Base-by-base conservation (phyloP, 2,113 vertebrate genomes). In the Zosterops japonicus region DNA sequence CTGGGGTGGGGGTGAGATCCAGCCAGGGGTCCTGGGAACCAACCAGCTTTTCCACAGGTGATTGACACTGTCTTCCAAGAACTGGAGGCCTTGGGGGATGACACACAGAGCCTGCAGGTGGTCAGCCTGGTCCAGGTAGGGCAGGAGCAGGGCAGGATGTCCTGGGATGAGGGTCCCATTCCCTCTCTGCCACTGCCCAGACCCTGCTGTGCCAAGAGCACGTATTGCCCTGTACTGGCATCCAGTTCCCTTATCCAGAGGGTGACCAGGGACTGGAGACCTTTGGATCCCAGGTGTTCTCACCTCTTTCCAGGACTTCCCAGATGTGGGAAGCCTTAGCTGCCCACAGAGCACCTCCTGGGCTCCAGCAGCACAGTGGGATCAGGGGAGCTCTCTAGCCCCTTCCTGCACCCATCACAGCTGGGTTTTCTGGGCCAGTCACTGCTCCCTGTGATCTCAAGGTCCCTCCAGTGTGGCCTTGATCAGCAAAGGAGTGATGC, bases 51-150 rank as follows among this genome's bases (percentile, higher is more conserved):
- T 82, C 55, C 57, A 21, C 61, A 98, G 98, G 81, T 98, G 57
- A 57, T 98, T 5, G 19, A 90, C 52, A 87, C 83, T 9, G 28
- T 98, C n/a, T 98, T 98, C 70, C 93, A 94, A 70, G 92, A 93
- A 22, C 65, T 96, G 72, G 81, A 87, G 87, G 86, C 84, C 7
- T 5, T 68, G n/a, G 35, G 55, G 52, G 52, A 79, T 7, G 49
- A 83, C 20, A 85, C 75, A 6, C 95, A 69, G 36, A 64, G 61
- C 52, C 97, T 98, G 74, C 91, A 94, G 68, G 97, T 98, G 10
- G 97, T 97, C 81, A 98, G 98, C 28, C 96, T 97, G 83, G 94
- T 98, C 47, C 98, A 98, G 98, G 98, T 94, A 93, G 25, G 91
- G 42, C 33, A 60, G 67, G 17, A 69, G 14, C 39, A 33, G 52